These are phyloP conservation scores for Xanthorhoe spadicearia DNA, from an alignment of 2,888 invertebrate genomes.

Conservation along the genomic window DNA sequence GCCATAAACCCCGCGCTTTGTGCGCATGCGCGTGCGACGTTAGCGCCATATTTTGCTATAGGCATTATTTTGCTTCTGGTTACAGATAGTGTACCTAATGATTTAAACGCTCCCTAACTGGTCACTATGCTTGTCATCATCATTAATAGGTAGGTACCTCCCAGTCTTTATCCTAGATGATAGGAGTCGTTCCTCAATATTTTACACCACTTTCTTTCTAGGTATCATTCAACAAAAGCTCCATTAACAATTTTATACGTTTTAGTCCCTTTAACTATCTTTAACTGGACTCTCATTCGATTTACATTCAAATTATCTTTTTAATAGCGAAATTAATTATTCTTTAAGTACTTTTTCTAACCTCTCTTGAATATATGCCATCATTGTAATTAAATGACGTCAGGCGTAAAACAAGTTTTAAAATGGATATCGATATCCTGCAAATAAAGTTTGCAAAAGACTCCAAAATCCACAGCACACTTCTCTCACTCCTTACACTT, in stretches of 20 bases:
- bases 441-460: not conserved
- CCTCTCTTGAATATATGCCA: not conserved
- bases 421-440: slow-evolving; percentile 5
- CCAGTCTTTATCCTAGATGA: no score
- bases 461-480: not conserved
- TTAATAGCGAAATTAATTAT: no score
- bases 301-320: no score
- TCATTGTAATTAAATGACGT: not conserved
- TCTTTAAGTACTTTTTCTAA: not conserved
- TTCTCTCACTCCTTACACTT: slow-evolving; percentile 18
- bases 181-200: no score
- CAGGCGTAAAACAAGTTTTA: not conserved
- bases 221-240: no score
- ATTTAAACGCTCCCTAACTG: no score
- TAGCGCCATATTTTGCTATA: slow-evolving; percentile 1
- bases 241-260: no score
- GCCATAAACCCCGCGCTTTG: slow-evolving; percentile 20
- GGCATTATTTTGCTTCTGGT: slow-evolving; percentile 7
- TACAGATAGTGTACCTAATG: not conserved
- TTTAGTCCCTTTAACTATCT: no score
- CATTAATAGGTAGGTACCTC: no score
- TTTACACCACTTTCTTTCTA: no score
- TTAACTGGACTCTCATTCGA: no score
- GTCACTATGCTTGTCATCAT: no score
- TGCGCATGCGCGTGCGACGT: slow-evolving; percentile 11